Evolutionary conservation across 2,797 vertebrate genomes (phyloP).

Genomic region (Peromyscus nudipes): DNA sequence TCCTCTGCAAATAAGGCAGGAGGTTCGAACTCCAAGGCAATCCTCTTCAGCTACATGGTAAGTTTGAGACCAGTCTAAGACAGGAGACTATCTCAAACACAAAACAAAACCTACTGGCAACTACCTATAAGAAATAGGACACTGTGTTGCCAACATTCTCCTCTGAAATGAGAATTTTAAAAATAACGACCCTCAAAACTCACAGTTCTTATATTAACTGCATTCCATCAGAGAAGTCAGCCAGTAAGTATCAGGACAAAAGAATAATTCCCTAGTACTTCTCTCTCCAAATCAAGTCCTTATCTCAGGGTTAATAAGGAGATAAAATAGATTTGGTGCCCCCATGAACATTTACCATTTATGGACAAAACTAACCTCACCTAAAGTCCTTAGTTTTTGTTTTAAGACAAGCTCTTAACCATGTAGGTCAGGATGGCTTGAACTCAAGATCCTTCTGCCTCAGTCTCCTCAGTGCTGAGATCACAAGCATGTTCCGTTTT

Average conservation of each 20-base stretch:
- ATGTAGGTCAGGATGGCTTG: background rate
- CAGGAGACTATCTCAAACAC: background rate
- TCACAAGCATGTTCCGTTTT: background rate
- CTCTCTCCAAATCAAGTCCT: background rate
- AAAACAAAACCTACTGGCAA: background rate
- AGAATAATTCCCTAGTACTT: background rate
- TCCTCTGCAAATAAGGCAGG: background rate
- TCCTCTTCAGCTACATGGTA: background rate
- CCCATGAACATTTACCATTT: background rate
- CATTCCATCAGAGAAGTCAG: background rate
- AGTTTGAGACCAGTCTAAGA: background rate
- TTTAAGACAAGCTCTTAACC: background rate
- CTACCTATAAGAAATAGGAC: background rate
- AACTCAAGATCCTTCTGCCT: background rate
- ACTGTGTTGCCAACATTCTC: background rate
- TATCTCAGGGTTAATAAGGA: background rate
- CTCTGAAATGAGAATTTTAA: constrained; percentile 30
- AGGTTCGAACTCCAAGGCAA: background rate
- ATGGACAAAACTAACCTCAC: background rate
- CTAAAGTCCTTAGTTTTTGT: background rate
- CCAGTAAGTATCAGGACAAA: background rate
- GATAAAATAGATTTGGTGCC: background rate
- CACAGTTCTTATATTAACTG: background rate
- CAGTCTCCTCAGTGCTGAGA: background rate
- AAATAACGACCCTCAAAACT: background rate